Base-by-base conservation (phyloP, 2,797 vertebrate genomes). In the Sparidentex hasta region DNA sequence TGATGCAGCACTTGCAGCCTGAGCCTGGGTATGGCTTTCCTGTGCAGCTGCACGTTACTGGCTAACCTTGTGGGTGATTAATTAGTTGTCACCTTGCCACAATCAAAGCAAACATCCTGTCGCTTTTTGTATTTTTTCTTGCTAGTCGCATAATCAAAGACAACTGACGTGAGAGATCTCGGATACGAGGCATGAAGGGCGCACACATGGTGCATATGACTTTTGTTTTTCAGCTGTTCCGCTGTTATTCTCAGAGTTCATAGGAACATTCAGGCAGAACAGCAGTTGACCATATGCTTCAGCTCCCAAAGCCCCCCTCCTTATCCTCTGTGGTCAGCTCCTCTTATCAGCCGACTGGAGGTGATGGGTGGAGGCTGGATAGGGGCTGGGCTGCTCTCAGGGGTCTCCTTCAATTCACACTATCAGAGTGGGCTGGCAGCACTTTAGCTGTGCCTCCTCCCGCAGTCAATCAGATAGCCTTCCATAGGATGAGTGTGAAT, bases 61-160 rank as follows among this genome's bases (percentile, higher is more conserved):
- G 46, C 54, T 46, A 65, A 74, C 65, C 76, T 73, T 74, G 74
- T 25, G 46, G 29, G 33, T 80, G 71, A 90, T 82, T 41, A 80
- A 86, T 86, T 83, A 58, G 55, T 84, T 79, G 70, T 84, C 66
- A 74, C 81, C 71, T 77, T 59, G 65, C 64, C 50, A 57, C 61
- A 79, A 70, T 81, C 68, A 90, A 90, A 87, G 83, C 86, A 91
- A 93, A 93, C 83, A 87, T 88, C 88, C 78, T 76, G 83, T 50
- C 48, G 12, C 80, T 70, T 70, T 73, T 78, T 73, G 77, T 74
- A 27, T 70, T 81, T 66, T 61, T 50, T 61, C 7, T 41, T 65
- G 20, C 47, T 1, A 9, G 25, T 79, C 55, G 80, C 23, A 23
- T 3, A 66, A 75, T 58, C 57, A 78, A 38, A 78, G 44, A 23